Evolutionary conservation across 2,113 vertebrate genomes (phyloP).

Genomic region (Catharus bicknelli): DNA sequence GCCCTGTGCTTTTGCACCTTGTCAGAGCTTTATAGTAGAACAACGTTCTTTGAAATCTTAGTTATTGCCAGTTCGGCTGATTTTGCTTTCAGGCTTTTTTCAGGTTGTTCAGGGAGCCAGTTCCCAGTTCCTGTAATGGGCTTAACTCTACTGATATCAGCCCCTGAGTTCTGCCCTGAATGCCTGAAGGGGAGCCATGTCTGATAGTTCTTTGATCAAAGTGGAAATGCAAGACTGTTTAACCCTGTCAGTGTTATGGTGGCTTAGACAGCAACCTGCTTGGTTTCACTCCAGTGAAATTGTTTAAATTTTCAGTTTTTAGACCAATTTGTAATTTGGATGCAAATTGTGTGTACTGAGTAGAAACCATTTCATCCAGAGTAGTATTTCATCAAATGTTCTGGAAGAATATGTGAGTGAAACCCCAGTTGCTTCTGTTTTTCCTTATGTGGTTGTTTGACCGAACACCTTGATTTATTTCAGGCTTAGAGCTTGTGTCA

Average conservation of each 20-base stretch:
- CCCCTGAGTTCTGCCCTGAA: background rate
- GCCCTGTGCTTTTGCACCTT: background rate
- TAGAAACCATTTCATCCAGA: background rate
- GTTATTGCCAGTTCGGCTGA: background rate
- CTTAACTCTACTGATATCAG: accelerated
- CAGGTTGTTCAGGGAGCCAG: background rate
- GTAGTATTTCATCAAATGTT: background rate
- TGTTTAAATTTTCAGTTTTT: background rate
- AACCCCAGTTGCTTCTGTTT: background rate
- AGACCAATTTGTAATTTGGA: background rate
- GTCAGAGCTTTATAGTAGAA: background rate
- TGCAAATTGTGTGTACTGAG: background rate
- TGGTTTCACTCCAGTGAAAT: background rate
- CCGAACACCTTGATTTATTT: background rate
- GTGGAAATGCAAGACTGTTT: background rate
- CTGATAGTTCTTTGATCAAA: background rate
- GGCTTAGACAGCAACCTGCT: background rate
- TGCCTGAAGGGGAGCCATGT: background rate
- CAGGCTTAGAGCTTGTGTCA: background rate
- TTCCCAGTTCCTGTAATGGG: background rate
- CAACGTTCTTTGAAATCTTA: background rate
- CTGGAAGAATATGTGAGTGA: background rate
- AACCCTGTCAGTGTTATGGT: accelerated
- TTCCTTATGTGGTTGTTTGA: background rate
- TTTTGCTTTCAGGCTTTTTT: background rate